These are phyloP conservation scores for Junco hyemalis DNA, from an alignment of 2,113 vertebrate species.

Conservation along the genomic window DNA sequence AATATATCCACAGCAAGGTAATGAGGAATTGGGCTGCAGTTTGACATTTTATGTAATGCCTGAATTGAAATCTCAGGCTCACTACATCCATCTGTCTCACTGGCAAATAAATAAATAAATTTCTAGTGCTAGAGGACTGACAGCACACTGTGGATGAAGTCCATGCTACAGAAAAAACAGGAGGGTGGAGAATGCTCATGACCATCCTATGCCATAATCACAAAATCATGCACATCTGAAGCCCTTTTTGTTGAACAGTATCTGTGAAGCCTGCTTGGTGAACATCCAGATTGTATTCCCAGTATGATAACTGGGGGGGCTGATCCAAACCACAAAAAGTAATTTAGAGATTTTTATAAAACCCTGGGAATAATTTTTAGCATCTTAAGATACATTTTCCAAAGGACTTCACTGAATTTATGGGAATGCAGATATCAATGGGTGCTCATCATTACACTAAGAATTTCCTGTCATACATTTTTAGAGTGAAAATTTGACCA, in stretches of 20 bases:
- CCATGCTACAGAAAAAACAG: conserved; percentile 9
- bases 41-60: not conserved
- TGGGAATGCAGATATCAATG: not conserved
- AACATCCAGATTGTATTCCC: conserved; percentile 45
- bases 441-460: not conserved
- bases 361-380: conserved; percentile 20
- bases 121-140: not conserved
- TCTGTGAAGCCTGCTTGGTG: conserved; percentile 1
- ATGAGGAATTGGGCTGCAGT: not conserved
- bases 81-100: not conserved
- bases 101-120: not conserved
- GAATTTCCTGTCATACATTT: not conserved
- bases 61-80: not conserved
- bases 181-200: conserved; percentile 33
- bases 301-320: not conserved
- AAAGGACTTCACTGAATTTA: not conserved
- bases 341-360: conserved; percentile 49
- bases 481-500: not conserved
- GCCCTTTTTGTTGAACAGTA: not conserved
- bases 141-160: not conserved
- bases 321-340: conserved; percentile 52
- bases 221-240: conserved; percentile 45
- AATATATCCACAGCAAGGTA: not conserved
- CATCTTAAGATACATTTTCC: conserved; percentile 11
- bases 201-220: conserved; percentile 34